Evolutionary conservation across 2,888 invertebrate species (phyloP).

Genomic region (Agonopterix heracliana): DNA sequence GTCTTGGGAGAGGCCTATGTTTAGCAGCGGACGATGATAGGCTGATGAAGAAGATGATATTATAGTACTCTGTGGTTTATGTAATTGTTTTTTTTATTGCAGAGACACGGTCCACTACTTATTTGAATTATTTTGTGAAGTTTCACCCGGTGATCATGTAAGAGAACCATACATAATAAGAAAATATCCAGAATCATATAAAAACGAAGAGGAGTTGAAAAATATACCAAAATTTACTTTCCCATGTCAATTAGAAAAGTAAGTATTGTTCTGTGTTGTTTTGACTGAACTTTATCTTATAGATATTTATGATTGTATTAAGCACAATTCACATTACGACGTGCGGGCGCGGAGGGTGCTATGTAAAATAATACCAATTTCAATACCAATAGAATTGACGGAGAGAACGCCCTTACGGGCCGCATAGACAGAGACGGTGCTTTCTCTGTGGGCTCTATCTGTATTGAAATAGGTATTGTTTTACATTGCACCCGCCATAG

Average conservation of each 20-base stretch:
- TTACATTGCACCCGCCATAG: too few species aligned
- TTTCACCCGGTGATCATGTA: slow-evolving; percentile 79
- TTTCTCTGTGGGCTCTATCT: too few species aligned
- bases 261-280: slow-evolving; percentile 22
- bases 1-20: not conserved
- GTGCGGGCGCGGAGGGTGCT: too few species aligned
- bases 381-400: too few species aligned
- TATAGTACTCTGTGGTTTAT: not conserved
- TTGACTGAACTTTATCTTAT: too few species aligned
- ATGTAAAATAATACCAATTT: too few species aligned
- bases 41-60: too few species aligned
- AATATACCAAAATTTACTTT: slow-evolving; percentile 94
- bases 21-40: not conserved
- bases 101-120: slow-evolving; percentile 88
- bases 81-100: slow-evolving; percentile 29
- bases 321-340: too few species aligned
- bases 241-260: slow-evolving; percentile 75
- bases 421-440: too few species aligned
- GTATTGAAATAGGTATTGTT: too few species aligned
- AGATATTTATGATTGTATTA: too few species aligned
- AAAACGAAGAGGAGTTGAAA: slow-evolving; percentile 89
- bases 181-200: slow-evolving; percentile 89
- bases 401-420: too few species aligned
- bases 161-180: slow-evolving; percentile 83
- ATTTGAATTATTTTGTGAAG: slow-evolving; percentile 90